Conservation (phyloP, 2,888 invertebrate genomes). For the Euzetes globulus region DNA sequence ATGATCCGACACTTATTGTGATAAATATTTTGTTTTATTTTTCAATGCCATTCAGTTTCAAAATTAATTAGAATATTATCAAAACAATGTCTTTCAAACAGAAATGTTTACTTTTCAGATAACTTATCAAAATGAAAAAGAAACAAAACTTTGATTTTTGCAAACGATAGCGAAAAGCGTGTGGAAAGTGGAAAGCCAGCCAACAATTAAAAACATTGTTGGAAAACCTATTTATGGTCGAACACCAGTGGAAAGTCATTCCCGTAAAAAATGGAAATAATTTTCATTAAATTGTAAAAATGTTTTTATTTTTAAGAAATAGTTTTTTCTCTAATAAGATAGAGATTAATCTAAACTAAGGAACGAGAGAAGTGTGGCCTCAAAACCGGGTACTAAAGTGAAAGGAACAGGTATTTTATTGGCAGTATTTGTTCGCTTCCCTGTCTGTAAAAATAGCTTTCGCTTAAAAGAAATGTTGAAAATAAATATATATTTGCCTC, state of each 20-base stretch:
- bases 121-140: too few species aligned
- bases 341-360: slow-evolving; percentile 9
- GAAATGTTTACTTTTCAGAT: too few species aligned
- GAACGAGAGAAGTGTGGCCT: background rate
- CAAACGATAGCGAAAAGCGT: background rate
- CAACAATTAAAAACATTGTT: background rate
- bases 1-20: too few species aligned
- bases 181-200: background rate
- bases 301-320: background rate
- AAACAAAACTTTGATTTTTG: too few species aligned
- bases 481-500: slow-evolving; percentile 10
- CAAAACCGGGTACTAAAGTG: slow-evolving; percentile 17
- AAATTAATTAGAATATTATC: background rate
- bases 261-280: background rate
- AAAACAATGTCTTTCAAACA: too few species aligned
- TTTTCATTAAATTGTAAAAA: slow-evolving; percentile 23
- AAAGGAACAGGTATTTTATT: slow-evolving; percentile 26
- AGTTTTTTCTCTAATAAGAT: background rate
- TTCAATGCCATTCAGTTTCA: background rate
- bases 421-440: slow-evolving; percentile 18
- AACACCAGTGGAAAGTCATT: background rate
- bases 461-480: background rate
- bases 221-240: slow-evolving; percentile 10
- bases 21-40: background rate
- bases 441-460: slow-evolving; percentile 27